Evolutionary conservation across 2,888 invertebrate species (phyloP), one percentile per base, ranked within the genome.

Genomic region (Cheiracanthium punctorium): DNA sequence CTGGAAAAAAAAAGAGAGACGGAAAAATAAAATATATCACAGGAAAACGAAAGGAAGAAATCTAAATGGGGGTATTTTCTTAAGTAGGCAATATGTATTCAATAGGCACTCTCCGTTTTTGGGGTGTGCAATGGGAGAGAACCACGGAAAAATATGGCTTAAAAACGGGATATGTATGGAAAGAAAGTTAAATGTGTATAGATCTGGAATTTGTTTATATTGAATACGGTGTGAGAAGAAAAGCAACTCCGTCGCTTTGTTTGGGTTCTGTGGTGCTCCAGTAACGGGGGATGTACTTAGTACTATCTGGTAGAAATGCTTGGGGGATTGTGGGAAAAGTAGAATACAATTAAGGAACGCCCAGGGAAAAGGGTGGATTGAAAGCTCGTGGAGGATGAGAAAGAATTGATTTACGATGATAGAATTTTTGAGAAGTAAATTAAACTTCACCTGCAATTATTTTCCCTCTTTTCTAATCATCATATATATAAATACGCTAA

Each of bases 1-100:
- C 94, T 94, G 32, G 12, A 48, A 70, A 48, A 43, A 75, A 69
- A 75, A 37, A 67, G 17, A 64, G 30, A 64, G 29, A 28, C 24
- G 20, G 43, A 81, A 32, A 74, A 43, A 33, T 20, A 70, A 17
- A 14, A 8, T 0, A 10, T 29, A 10, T 29, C 1, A 41, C 10
- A 73, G 29, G 70, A 71, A 69, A 69, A 71, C 8, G 29, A 28
- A 32, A 10, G 10, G 28, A 24, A 33, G 24, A 41, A 71, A n/a
- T 8, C n/a, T 14, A 14, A 37, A 74, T 71, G 74, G 79, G 77
- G 84, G 43, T 85, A 70, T 79, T 73, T 80, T 64, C 81, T 80
- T 87, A 87, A 82, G 75, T 87, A 87, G 87, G 82, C 77, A 79
- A 79, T 82, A 81, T 87, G 82, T 82, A 82, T 87, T 87, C 87